Percentiles rank a stretch among this genome's conserved stretches.
Evolutionary conservation across 1,140 invertebrate species (phyloP).

Genomic region (Macrobrachium nipponense): DNA sequence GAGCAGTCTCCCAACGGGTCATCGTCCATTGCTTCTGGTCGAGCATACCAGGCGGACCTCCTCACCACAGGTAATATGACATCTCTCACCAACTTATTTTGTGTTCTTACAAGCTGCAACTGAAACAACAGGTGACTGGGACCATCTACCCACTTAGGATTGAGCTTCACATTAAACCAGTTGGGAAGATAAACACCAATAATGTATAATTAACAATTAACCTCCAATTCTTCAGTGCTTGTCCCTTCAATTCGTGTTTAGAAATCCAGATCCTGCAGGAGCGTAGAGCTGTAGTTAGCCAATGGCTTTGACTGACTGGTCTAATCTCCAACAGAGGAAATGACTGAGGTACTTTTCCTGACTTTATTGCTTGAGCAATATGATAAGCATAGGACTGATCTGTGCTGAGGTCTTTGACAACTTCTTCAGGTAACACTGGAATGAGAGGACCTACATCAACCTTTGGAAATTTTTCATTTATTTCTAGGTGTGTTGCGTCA

Average conservation of each 20-base stretch:
- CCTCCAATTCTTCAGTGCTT: conserved; percentile 17
- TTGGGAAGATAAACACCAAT: conserved; percentile 32
- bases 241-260: too few relatives aligned
- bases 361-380: too few relatives aligned
- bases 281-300: conserved; percentile 26
- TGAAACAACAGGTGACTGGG: conserved; percentile 32
- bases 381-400: conserved; percentile 39
- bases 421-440: conserved; percentile 32
- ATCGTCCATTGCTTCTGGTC: background rate
- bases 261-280: conserved; percentile 20
- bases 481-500: too few relatives aligned
- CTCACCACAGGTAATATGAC: conserved; percentile 29
- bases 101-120: conserved; percentile 15
- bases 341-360: conserved; percentile 28
- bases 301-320: conserved; percentile 25
- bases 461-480: conserved; percentile 21
- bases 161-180: too few relatives aligned
- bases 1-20: conserved; percentile 19
- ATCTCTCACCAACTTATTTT: conserved; percentile 19
- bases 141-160: conserved; percentile 18
- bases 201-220: conserved; percentile 20
- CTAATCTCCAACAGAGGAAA: conserved; percentile 37
- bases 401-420: conserved; percentile 35
- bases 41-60: conserved; percentile 21
- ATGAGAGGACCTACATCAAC: conserved; percentile 28